A percentile compares a stretch with the other conserved stretches of the same genome.
Conservation (phyloP, 2,888 invertebrate genomes). For the Philopedon plagiatum region DNA sequence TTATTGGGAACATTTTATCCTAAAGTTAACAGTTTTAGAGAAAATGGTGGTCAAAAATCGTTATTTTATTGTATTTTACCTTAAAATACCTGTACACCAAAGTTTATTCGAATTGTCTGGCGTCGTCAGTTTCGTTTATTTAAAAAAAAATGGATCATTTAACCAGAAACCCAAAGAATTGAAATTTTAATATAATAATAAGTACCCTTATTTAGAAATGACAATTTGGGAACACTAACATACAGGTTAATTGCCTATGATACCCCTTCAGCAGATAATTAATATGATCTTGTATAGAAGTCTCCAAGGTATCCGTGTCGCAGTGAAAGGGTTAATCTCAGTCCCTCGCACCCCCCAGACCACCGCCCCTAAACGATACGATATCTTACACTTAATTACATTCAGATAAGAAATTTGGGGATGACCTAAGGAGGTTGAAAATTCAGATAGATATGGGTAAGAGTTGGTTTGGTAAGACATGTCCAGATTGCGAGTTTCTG, state of each 20-base stretch:
- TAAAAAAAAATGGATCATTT: no score
- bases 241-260: constrained; percentile 20
- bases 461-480: constrained; percentile 10
- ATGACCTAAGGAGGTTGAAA: constrained; percentile 21
- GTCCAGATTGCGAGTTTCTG: constrained; percentile 6
- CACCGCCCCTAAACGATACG: constrained; percentile 24
- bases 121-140: no score
- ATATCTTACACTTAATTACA: constrained; percentile 34
- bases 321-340: constrained; percentile 40
- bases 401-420: constrained; percentile 35
- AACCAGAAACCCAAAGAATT: no score
- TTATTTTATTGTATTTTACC: no score
- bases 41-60: no score
- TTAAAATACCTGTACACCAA: no score
- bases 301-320: constrained; percentile 33
- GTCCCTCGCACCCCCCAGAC: constrained; percentile 22
- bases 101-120: no score
- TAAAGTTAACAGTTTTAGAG: no score
- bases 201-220: background rate
- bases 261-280: constrained; percentile 32
- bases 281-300: constrained; percentile 35
- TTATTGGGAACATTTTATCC: no score
- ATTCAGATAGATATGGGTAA: constrained; percentile 25
- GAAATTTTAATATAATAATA: background rate
- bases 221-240: constrained; percentile 9